Conservation (phyloP, 2,888 invertebrate species). For the Poecilobothrus nobilitatus region DNA sequence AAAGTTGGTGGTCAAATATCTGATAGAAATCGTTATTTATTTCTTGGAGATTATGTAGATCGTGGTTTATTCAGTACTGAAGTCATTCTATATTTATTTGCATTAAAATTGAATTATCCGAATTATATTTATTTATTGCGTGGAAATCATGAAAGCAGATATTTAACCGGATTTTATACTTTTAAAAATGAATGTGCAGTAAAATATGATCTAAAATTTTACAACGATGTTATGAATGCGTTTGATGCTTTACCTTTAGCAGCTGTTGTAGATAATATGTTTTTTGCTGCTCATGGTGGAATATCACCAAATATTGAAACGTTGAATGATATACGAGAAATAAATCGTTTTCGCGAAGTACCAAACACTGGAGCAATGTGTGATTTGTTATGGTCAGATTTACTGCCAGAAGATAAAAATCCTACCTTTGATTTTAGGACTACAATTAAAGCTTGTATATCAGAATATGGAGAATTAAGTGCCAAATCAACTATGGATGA, state of each 20-base stretch:
- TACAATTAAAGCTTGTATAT: no score
- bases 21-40: conserved; percentile 94
- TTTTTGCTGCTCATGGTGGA: conserved; percentile 96
- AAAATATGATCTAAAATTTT: conserved; percentile 96
- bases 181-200: conserved; percentile 99
- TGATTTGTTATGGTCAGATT: conserved; percentile 96
- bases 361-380: conserved; percentile 97
- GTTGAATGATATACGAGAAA: conserved; percentile 88
- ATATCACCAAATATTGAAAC: conserved; percentile 95
- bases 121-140: conserved; percentile 92
- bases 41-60: conserved; percentile 96
- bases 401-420: conserved; percentile 64
- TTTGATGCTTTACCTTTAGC: conserved; percentile 96
- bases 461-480: no score
- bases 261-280: conserved; percentile 97
- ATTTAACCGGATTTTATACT: conserved; percentile 98
- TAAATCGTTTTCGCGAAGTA: conserved; percentile 97
- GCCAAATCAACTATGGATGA: no score
- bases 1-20: conserved; percentile 89
- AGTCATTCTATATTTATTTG: conserved; percentile 98
- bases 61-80: conserved; percentile 67
- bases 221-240: conserved; percentile 97
- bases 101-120: conserved; percentile 92
- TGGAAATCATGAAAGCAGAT: conserved; percentile 98
- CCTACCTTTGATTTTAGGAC: no score